Conservation (phyloP, 2,888 invertebrate species). For the Eupeodes luniger region DNA sequence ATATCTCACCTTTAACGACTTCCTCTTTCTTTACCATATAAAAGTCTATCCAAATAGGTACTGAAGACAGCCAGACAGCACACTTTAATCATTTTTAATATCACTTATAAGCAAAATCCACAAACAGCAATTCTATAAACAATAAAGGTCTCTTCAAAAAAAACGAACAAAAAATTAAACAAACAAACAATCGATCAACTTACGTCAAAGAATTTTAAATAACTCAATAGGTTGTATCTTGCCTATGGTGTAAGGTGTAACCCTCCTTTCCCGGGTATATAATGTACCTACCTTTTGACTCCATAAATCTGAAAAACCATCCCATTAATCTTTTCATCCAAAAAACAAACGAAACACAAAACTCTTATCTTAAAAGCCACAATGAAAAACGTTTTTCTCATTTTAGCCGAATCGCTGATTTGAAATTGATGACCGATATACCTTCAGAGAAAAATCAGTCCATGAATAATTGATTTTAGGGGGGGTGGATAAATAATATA, state of each 20-base stretch:
- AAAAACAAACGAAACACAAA: conserved; percentile 16
- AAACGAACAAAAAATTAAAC: neutral
- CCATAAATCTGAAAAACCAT: conserved; percentile 31
- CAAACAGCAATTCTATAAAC: conserved; percentile 18
- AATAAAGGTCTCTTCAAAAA: conserved; percentile 32
- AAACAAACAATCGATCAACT: conserved; percentile 30
- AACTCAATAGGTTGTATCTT: conserved; percentile 13
- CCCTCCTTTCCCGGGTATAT: too few relatives aligned
- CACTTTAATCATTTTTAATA: neutral
- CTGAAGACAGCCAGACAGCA: neutral
- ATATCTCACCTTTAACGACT: neutral
- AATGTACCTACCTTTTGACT: neutral
- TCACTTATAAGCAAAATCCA: too few relatives aligned
- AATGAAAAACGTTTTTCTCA: conserved; percentile 45
- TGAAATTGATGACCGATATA: conserved; percentile 18
- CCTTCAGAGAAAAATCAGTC: neutral
- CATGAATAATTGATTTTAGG: conserved; percentile 43
- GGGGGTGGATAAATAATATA: neutral
- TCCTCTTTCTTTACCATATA: conserved; percentile 2
- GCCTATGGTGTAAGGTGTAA: neutral
- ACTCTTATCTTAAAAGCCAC: conserved; percentile 7
- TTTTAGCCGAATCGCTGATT: conserved; percentile 6
- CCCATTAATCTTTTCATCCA: conserved; percentile 37
- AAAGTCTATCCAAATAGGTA: neutral
- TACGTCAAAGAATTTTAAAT: conserved; percentile 58